Base-by-base conservation (phyloP, 2,113 vertebrate genomes). In the Eublepharis macularius region DNA sequence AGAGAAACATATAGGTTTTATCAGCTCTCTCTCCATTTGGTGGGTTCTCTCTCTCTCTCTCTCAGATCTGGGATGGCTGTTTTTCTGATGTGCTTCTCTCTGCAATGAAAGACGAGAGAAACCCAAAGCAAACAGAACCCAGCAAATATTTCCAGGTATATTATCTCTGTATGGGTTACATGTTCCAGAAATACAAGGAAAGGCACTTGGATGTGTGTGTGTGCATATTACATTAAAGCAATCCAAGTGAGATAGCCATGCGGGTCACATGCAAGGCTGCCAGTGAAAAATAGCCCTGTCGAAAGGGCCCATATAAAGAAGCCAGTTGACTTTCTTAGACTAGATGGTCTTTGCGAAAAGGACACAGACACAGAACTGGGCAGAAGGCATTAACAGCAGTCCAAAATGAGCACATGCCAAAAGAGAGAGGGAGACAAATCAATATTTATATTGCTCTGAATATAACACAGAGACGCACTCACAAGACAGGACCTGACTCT, bases 61-160 rank as follows among this genome's bases (percentile, higher is more conserved):
- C 4, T 47, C 79, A 63, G 29, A 63, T 79, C n/a, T 34, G 13
- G 34, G 29, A 49, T 57, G 51, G 4, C 36, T 34, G 39, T 51
- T 66, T 21, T 45, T 24, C 12, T 17, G 24, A 5, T 16, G 49
- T 13, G 24, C 49, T 86, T 85, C 14, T 73, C 69, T 70, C 34
- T 74, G 45, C n/a, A 86, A 47, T 19, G 69, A 63, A 41, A 29
- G 41, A 19, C 41, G 43, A 72, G 68, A 72, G 13, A 47, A 85
- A 49, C 16, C 84, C 34, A 65, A 65, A 81, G 29, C 29, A 54
- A 68, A 76, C 26, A 45, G 43, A 54, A 68, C 2, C 60, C 54
- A 47, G 43, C 70, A 66, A 81, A 76, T 81, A 68, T 74, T 74
- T 63, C 69, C 68, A 72, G 68, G 80, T 73, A 66, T 54, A 81